A percentile compares a stretch with the other conserved stretches of the same genome.
Evolutionary conservation across 2,888 invertebrate genomes (phyloP).

Genomic region (Cynaeus angustus): DNA sequence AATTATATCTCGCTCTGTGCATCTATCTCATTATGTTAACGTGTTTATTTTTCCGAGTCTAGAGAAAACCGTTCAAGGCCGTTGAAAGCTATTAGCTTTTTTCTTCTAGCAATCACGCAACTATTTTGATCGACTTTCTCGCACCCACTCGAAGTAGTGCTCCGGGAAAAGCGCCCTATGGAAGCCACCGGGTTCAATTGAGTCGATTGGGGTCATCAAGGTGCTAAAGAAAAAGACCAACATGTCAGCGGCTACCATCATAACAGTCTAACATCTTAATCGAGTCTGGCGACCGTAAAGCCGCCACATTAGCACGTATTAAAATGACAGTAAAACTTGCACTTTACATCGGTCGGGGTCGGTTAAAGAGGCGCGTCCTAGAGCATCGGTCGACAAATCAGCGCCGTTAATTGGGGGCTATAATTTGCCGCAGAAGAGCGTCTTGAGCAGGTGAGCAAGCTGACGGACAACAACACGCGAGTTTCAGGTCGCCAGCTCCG

Average conservation of each 20-base stretch:
- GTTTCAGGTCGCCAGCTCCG: conserved; percentile 56
- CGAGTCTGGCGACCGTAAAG: conserved; percentile 17
- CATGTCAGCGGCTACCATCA: conserved; percentile 6
- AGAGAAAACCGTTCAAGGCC: conserved; percentile 19
- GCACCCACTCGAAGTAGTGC: neutral
- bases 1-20: conserved; percentile 14
- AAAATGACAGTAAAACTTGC: conserved; percentile 21
- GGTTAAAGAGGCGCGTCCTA: conserved; percentile 5
- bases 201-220: conserved; percentile 16
- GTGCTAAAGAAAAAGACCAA: conserved; percentile 6
- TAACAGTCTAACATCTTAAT: conserved; percentile 22
- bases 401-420: conserved; percentile 37
- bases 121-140: conserved; percentile 5
- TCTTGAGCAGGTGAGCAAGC: conserved; percentile 46
- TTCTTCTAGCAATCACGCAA: conserved; percentile 1
- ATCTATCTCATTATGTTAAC: conserved; percentile 19
- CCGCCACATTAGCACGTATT: conserved; percentile 22
- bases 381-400: conserved; percentile 27
- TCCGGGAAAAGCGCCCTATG: neutral
- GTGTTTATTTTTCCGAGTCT: conserved; percentile 15
- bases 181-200: too few species aligned
- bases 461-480: conserved; percentile 52
- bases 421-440: conserved; percentile 39
- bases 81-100: conserved; percentile 3
- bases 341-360: conserved; percentile 7